phyloP scores from a whole-genome alignment of 2,797 vertebrate genomes.

The Melanotaenia maccullochi region DNA sequence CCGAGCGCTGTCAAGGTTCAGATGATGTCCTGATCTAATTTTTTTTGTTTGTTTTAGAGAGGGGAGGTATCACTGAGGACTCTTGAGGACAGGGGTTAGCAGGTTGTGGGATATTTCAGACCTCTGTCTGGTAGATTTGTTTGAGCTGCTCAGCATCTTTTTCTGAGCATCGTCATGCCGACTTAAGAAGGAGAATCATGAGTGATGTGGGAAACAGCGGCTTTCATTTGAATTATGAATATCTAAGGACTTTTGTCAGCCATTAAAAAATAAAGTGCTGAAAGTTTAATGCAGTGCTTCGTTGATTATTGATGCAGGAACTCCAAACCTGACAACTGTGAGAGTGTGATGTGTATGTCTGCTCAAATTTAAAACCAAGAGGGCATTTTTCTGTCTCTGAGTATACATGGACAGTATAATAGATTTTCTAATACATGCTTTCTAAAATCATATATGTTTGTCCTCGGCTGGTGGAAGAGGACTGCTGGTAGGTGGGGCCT shows the following conservation, averaged over 20 bases:
- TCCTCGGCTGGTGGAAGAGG: conserved; percentile 21
- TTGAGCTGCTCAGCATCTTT: conserved; percentile 28
- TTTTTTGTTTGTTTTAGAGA: neutral
- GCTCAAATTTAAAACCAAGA: conserved; percentile 15
- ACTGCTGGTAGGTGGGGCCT: conserved; percentile 48
- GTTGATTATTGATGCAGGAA: conserved; percentile 78
- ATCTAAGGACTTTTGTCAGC: conserved; percentile 80
- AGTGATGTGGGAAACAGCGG: conserved; percentile 72
- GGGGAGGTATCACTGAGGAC: neutral
- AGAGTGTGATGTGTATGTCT: conserved; percentile 38
- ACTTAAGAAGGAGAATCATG: conserved; percentile 54
- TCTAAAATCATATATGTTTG: neutral
- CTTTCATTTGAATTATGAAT: conserved; percentile 84
- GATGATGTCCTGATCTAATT: neutral
- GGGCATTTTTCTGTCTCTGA: neutral
- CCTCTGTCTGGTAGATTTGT: conserved; percentile 5
- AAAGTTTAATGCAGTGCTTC: conserved; percentile 77
- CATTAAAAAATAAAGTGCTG: conserved; percentile 84
- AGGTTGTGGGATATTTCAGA: conserved; percentile 25
- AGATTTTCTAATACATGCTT: neutral
- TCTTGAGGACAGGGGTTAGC: neutral
- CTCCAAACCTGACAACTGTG: conserved; percentile 70
- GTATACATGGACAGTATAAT: conserved; percentile 9
- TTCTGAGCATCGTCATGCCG: conserved; percentile 35
- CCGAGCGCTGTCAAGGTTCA: neutral